phyloP scores from a whole-genome alignment of 2,113 vertebrate genomes.

The Pelecanus crispus region DNA sequence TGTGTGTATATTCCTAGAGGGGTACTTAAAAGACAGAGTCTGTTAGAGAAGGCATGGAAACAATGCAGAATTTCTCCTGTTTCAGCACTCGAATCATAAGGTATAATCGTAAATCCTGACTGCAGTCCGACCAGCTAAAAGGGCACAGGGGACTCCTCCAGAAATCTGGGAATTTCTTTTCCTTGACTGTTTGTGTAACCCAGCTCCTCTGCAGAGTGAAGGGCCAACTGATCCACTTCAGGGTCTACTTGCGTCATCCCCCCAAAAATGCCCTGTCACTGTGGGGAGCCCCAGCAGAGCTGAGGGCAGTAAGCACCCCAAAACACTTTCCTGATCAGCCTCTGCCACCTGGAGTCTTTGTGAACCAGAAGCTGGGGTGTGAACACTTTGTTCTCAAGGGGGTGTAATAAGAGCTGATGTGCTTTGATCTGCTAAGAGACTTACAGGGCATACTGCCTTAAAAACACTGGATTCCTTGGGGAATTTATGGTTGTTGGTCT shows the following conservation, averaged over 20 bases:
- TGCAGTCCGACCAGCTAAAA: background rate
- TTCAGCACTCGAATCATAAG: background rate
- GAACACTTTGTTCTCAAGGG: rapidly evolving
- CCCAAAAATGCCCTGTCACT: rapidly evolving
- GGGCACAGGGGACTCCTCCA: background rate
- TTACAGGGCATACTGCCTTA: background rate
- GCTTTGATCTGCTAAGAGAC: background rate
- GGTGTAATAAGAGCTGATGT: background rate
- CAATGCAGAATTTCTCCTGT: background rate
- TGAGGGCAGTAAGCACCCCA: background rate
- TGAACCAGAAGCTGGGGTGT: background rate
- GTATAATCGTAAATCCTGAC: conserved; percentile 3
- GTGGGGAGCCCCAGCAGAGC: background rate
- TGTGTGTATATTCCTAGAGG: conserved; percentile 35
- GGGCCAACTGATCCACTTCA: rapidly evolving
- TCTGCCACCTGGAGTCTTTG: background rate
- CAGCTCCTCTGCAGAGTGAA: background rate
- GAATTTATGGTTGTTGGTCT: background rate
- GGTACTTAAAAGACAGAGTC: background rate
- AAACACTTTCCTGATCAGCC: background rate
- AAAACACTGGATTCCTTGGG: background rate
- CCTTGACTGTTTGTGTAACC: background rate
- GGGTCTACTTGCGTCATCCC: rapidly evolving
- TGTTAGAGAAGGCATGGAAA: conserved; percentile 27
- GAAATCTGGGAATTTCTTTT: background rate